Conservation (phyloP, 2,113 vertebrate genomes). For the Neodon shergylaensis region DNA sequence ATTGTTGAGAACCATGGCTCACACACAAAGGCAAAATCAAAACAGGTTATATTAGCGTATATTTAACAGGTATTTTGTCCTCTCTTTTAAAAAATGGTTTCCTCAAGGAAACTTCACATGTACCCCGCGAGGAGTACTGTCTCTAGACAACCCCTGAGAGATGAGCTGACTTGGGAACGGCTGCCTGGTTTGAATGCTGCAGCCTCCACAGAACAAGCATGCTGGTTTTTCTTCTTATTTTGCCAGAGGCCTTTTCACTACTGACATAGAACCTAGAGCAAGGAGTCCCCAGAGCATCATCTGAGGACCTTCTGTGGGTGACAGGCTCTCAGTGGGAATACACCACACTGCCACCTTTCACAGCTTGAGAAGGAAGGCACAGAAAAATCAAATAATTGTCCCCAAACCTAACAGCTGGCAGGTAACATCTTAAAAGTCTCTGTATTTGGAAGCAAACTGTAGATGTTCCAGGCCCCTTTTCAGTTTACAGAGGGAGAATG, state of each 20-base stretch:
- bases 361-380: background rate
- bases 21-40: background rate
- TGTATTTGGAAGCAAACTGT: background rate
- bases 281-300: background rate
- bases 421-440: background rate
- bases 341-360: background rate
- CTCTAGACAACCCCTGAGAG: background rate
- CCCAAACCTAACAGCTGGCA: background rate
- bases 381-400: background rate
- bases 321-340: background rate
- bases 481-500: background rate
- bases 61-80: background rate
- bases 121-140: background rate
- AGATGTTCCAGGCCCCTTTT: background rate
- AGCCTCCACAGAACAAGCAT: background rate
- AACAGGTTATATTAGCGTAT: background rate
- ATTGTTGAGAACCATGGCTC: slow-evolving; percentile 6
- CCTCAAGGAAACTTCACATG: background rate
- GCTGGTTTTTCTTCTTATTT: slow-evolving; percentile 15
- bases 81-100: background rate
- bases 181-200: background rate
- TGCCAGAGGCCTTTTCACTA: background rate
- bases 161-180: background rate
- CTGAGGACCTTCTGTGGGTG: background rate
- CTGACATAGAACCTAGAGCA: background rate